These are phyloP conservation scores for Tridacna gigas DNA, from an alignment of 2,888 invertebrate genomes.

Conservation along the genomic window DNA sequence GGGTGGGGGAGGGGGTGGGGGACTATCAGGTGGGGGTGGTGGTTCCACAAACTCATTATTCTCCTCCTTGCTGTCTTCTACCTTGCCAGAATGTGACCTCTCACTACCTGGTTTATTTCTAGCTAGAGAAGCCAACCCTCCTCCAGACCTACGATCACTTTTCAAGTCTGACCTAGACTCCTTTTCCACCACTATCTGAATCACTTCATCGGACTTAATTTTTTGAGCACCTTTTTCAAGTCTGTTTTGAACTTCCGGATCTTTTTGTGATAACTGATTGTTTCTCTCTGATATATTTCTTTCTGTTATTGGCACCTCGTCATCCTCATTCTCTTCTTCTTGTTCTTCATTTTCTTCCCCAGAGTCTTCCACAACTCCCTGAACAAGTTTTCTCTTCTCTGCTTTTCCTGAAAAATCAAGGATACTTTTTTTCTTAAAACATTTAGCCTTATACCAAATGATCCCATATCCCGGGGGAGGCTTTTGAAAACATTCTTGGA, in stretches of 20 bases:
- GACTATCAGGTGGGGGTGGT: slow-evolving; percentile 28
- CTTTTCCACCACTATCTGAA: slow-evolving; percentile 64
- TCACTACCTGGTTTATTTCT: slow-evolving; percentile 35
- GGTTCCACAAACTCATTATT: slow-evolving; percentile 20
- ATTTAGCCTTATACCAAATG: not conserved
- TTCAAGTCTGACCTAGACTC: slow-evolving; percentile 50
- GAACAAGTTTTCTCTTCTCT: slow-evolving; percentile 70
- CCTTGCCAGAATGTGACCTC: slow-evolving; percentile 18
- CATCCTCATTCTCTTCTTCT: slow-evolving; percentile 65
- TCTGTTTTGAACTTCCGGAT: slow-evolving; percentile 13
- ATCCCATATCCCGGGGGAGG: not conserved
- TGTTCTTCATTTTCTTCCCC: slow-evolving; percentile 68
- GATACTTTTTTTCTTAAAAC: not conserved
- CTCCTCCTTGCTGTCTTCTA: not conserved
- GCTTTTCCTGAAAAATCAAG: slow-evolving; percentile 45
- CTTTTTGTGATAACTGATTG: slow-evolving; percentile 48
- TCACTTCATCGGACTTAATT: slow-evolving; percentile 50
- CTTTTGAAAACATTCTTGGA: too few relatives aligned
- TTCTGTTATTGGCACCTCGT: slow-evolving; percentile 62
- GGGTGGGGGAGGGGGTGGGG: slow-evolving; percentile 66
- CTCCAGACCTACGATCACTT: slow-evolving; percentile 27
- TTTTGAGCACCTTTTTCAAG: slow-evolving; percentile 36
- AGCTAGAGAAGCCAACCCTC: slow-evolving; percentile 48
- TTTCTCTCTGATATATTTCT: slow-evolving; percentile 52
- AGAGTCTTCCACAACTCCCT: slow-evolving; percentile 77